Percentiles rank a stretch among this genome's conserved stretches.
Evolutionary conservation across 1,140 invertebrate genomes (phyloP).

Genomic region (Zaprionus kolodkinae): DNA sequence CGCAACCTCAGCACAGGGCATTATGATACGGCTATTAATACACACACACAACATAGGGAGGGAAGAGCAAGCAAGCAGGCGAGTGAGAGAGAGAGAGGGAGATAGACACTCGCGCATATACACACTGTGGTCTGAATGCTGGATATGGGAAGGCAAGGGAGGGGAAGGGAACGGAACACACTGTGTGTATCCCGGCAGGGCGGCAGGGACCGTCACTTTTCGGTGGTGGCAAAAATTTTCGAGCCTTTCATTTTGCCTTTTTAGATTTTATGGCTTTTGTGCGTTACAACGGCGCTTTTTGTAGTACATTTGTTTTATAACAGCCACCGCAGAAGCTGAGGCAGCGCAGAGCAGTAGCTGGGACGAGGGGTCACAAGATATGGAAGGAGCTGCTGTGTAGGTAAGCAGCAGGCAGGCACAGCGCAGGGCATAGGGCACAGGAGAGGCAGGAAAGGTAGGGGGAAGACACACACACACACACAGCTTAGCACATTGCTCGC

Average conservation of each 20-base stretch:
- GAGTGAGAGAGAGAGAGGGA: not conserved
- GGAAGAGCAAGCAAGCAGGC: not conserved
- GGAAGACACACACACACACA: constrained; percentile 39
- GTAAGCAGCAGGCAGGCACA: constrained; percentile 35
- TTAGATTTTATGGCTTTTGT: constrained; percentile 81
- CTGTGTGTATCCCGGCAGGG: constrained; percentile 4
- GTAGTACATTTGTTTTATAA: constrained; percentile 82
- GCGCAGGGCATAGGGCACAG: not conserved
- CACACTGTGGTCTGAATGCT: not conserved
- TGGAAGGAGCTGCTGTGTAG: not conserved
- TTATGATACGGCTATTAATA: constrained; percentile 69
- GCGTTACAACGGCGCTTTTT: constrained; percentile 79
- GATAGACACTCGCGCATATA: not conserved
- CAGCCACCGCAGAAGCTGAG: constrained; percentile 61
- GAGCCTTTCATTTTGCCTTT: constrained; percentile 80
- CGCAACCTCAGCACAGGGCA: constrained; percentile 62
- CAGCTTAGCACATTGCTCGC: constrained; percentile 79
- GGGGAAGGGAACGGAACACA: too few species aligned
- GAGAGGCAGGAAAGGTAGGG: not conserved
- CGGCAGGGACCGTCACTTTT: constrained; percentile 43
- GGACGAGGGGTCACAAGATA: constrained; percentile 37
- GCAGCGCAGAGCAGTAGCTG: constrained; percentile 37
- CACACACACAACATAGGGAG: constrained; percentile 32
- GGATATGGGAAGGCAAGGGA: too few species aligned
- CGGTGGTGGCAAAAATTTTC: constrained; percentile 77